A percentile compares a stretch with the other conserved stretches of the same genome.
Evolutionary conservation across 1,140 invertebrate genomes (phyloP).

Genomic region (Paralvinella palmiformis): DNA sequence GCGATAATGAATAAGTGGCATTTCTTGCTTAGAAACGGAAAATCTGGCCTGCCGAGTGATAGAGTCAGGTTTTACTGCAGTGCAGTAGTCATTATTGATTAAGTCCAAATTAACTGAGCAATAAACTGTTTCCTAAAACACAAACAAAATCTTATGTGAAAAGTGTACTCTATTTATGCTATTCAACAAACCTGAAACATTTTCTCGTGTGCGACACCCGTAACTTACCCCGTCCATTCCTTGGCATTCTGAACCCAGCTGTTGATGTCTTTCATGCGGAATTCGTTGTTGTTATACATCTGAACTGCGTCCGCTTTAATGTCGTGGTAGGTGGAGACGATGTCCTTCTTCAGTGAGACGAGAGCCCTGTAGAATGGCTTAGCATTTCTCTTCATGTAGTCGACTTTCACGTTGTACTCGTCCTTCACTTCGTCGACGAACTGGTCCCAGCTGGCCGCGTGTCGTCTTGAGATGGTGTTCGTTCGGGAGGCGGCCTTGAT

Average conservation of each 20-base stretch:
- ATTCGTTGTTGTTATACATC: slow-evolving; percentile 31
- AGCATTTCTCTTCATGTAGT: not conserved
- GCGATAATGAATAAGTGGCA: too few species aligned
- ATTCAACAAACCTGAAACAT: too few species aligned
- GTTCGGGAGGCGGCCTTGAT: slow-evolving; percentile 3
- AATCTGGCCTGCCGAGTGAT: too few species aligned
- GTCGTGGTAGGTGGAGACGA: not conserved
- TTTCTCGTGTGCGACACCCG: too few species aligned
- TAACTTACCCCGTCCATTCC: not conserved
- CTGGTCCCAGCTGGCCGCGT: slow-evolving; percentile 16
- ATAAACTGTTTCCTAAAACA: too few species aligned
- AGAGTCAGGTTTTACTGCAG: too few species aligned
- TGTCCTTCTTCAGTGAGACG: not conserved
- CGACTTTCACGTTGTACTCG: slow-evolving; percentile 10
- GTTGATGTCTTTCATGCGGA: slow-evolving; percentile 28
- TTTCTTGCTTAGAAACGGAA: too few species aligned
- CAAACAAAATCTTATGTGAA: too few species aligned
- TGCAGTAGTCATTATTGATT: too few species aligned
- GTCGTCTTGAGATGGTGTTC: slow-evolving; percentile 21
- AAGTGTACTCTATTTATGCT: too few species aligned
- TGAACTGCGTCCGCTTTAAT: slow-evolving; percentile 16
- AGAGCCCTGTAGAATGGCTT: not conserved
- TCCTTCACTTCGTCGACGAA: slow-evolving; percentile 19
- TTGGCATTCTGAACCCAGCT: not conserved
- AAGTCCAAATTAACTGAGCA: too few species aligned